Percentiles rank a stretch among this genome's conserved stretches.
Evolutionary conservation across 2,113 vertebrate genomes (phyloP).

Genomic region (Arenaria interpres): DNA sequence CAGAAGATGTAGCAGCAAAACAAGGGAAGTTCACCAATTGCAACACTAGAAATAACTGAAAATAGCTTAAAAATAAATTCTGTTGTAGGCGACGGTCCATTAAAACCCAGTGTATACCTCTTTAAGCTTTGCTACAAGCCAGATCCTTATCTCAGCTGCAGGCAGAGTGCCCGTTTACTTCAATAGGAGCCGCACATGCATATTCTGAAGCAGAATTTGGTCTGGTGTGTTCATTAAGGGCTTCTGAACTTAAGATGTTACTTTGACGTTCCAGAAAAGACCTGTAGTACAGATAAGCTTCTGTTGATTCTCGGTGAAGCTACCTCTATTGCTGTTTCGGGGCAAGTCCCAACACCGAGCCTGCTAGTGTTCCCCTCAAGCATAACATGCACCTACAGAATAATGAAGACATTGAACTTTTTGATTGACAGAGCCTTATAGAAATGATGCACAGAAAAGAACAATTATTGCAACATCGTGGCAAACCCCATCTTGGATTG

Average conservation of each 20-base stretch:
- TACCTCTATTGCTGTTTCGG: constrained; percentile 22
- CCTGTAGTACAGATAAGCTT: constrained; percentile 37
- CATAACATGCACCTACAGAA: constrained; percentile 30
- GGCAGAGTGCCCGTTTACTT: constrained; percentile 32
- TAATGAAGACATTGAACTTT: constrained; percentile 16
- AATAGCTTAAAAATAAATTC: background rate
- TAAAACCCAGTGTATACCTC: background rate
- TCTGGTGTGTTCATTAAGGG: constrained; percentile 41
- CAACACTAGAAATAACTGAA: constrained; percentile 1
- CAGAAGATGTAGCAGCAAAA: background rate
- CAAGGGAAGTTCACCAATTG: background rate
- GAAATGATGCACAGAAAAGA: background rate
- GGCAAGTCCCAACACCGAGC: constrained; percentile 62
- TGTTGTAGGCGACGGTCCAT: background rate
- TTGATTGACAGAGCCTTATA: background rate
- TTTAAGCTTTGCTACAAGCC: constrained; percentile 45
- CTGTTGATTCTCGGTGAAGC: constrained; percentile 25
- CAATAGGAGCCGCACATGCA: constrained; percentile 24
- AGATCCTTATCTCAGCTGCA: constrained; percentile 38
- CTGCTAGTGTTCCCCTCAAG: constrained; percentile 20
- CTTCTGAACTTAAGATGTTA: constrained; percentile 48
- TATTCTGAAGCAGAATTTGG: constrained; percentile 24
- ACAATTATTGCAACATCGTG: constrained; percentile 1
- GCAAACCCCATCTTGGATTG: background rate
- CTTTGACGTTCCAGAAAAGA: constrained; percentile 37